These are phyloP conservation scores for Xiphophorus couchianus DNA, from an alignment of 2,113 vertebrate species.

Conservation along the genomic window DNA sequence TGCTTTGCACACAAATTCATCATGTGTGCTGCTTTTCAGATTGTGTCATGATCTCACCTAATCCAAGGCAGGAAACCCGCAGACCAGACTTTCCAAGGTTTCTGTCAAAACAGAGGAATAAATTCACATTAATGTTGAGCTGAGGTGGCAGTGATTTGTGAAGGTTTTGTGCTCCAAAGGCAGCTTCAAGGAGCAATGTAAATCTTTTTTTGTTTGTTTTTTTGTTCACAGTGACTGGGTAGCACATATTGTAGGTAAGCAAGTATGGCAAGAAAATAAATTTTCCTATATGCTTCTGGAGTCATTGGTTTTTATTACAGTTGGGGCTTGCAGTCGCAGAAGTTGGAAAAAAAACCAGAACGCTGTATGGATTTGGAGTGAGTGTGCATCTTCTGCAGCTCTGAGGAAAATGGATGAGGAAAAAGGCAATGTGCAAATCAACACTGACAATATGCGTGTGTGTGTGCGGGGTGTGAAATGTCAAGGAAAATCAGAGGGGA, in stretches of 20 bases:
- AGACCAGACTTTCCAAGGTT: slow-evolving; percentile 98
- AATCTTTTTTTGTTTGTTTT: background rate
- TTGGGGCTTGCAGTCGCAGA: slow-evolving; percentile 17
- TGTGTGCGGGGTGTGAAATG: slow-evolving; percentile 25
- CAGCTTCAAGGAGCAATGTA: background rate
- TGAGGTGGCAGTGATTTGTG: slow-evolving; percentile 45
- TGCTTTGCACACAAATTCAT: slow-evolving; percentile 15
- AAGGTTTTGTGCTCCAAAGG: slow-evolving; percentile 7
- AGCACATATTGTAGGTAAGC: background rate
- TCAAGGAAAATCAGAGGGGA: slow-evolving; percentile 10
- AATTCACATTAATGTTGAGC: slow-evolving; percentile 42
- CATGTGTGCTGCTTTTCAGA: slow-evolving; percentile 11
- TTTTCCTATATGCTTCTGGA: background rate
- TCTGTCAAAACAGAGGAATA: slow-evolving; percentile 81
- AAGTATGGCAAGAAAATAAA: background rate
- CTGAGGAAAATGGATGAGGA: slow-evolving; percentile 30
- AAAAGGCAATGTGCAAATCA: background rate
- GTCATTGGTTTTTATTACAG: background rate
- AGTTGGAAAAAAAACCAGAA: background rate
- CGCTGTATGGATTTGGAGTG: slow-evolving; percentile 38
- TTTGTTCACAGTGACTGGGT: background rate
- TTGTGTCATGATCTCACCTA: slow-evolving; percentile 83
- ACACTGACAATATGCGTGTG: slow-evolving; percentile 10
- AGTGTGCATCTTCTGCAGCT: slow-evolving; percentile 15
- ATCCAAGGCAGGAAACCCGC: slow-evolving; percentile 96